Base-by-base conservation (phyloP, 2,888 invertebrate genomes). In the Pogonocherus hispidulus region DNA sequence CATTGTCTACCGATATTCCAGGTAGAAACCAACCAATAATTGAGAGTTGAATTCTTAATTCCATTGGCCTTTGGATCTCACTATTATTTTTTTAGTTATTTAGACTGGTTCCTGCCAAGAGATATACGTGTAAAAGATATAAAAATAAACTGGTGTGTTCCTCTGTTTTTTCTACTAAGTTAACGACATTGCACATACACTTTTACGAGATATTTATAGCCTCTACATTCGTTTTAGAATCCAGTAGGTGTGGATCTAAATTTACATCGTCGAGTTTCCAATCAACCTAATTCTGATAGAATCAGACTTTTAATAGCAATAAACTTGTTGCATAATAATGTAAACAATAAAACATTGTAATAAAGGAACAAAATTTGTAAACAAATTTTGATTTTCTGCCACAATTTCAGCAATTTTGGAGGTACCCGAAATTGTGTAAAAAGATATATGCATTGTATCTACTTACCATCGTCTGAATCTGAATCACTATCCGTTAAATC, bases 401-500 rank as follows among this genome's bases (percentile, higher is more conserved):
- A n/a, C n/a, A n/a, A n/a, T n/a, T n/a, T n/a, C n/a, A n/a, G n/a
- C n/a, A n/a, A 27, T 0, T 27, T 8, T 27, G 27, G 27, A 8
- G 1, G 8, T 27, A 14, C 41, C 11, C n/a, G 5, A 5, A 1
- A 44, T 18, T 44, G 8, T n/a, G n/a, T n/a, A n/a, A n/a, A n/a
- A n/a, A n/a, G n/a, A n/a, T n/a, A n/a, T n/a, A n/a, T n/a, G n/a
- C n/a, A n/a, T 11, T 18, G 11, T 35, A 16, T 32, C 3, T 19
- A 80, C 82, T 82, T 73, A 84, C 85, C 85, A 65, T 84, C 82
- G 70, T 84, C 85, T n/a, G 55, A 62, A 63, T 84, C 84, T 60
- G 79, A 81, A 70, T 83, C 80, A 46, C 74, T 73, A 60, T 80
- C 81, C n/a, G 76, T 70, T 14, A 72, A 66, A 63, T 79, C 81